phyloP scores from a whole-genome alignment of 2,888 invertebrate species.

The Machimus atricapillus region DNA sequence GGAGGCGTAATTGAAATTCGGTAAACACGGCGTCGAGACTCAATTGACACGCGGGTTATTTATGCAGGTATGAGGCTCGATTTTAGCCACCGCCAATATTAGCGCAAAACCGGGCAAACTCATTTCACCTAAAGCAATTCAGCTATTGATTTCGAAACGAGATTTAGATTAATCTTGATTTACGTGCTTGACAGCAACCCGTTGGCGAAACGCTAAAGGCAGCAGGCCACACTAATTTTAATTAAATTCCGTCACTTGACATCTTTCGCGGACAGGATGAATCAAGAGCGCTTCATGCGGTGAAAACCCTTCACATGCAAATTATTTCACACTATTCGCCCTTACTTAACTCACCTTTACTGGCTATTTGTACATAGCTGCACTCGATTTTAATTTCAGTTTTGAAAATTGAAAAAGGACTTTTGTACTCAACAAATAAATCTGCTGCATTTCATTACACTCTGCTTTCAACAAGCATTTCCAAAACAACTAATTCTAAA shows the following conservation, averaged over 20 bases:
- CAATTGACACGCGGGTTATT: constrained; percentile 12
- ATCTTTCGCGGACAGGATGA: background rate
- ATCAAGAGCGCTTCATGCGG: background rate
- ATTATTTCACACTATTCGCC: background rate
- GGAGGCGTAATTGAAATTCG: constrained; percentile 20
- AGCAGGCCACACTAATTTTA: background rate
- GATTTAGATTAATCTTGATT: constrained; percentile 11
- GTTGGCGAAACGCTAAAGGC: background rate
- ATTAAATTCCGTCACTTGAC: background rate
- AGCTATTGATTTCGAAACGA: constrained; percentile 9
- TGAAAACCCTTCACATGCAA: background rate
- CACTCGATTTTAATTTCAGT: background rate
- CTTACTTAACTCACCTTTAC: background rate
- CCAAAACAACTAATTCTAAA: background rate
- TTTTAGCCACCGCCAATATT: background rate
- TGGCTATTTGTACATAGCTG: background rate
- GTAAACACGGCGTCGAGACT: background rate
- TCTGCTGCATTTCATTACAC: background rate
- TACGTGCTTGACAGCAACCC: background rate
- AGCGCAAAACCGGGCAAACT: background rate
- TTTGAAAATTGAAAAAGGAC: background rate
- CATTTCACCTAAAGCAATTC: background rate
- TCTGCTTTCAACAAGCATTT: background rate
- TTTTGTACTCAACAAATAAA: background rate
- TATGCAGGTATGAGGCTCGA: background rate